Conservation (phyloP, 2,888 invertebrate genomes). For the Trichogramma dendrolimi region DNA sequence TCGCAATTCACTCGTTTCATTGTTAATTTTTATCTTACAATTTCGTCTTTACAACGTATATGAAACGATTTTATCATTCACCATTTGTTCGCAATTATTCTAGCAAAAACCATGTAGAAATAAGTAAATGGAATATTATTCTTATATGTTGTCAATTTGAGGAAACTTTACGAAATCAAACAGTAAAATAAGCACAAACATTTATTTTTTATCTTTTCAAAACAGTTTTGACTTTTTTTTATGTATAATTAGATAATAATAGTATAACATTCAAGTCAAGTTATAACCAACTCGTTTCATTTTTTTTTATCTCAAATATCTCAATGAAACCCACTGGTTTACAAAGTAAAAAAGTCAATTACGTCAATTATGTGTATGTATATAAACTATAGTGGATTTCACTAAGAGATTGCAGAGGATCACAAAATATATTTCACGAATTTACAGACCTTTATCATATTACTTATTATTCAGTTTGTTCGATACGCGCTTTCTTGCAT, state of each 20-base stretch:
- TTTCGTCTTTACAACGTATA: not conserved
- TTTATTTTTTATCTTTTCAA: conserved; percentile 23
- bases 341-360: conserved; percentile 18
- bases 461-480: no score
- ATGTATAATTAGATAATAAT: conserved; percentile 9
- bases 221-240: conserved; percentile 18
- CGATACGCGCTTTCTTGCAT: no score
- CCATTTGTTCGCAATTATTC: conserved; percentile 21
- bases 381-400: no score
- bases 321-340: no score
- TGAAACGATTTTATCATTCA: conserved; percentile 31
- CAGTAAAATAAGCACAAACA: conserved; percentile 27
- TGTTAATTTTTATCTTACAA: conserved; percentile 29
- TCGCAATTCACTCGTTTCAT: conserved; percentile 36
- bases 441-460: no score
- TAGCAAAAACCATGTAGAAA: conserved; percentile 11
- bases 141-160: not conserved
- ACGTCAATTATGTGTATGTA: conserved; percentile 10
- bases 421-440: no score
- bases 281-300: no score
- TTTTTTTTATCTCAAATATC: no score
- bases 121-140: no score
- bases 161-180: conserved; percentile 24
- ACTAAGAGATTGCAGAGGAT: no score
- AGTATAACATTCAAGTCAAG: no score